These are phyloP conservation scores for Nothoprocta pentlandii DNA, from an alignment of 2,113 vertebrate genomes.

Conservation along the genomic window DNA sequence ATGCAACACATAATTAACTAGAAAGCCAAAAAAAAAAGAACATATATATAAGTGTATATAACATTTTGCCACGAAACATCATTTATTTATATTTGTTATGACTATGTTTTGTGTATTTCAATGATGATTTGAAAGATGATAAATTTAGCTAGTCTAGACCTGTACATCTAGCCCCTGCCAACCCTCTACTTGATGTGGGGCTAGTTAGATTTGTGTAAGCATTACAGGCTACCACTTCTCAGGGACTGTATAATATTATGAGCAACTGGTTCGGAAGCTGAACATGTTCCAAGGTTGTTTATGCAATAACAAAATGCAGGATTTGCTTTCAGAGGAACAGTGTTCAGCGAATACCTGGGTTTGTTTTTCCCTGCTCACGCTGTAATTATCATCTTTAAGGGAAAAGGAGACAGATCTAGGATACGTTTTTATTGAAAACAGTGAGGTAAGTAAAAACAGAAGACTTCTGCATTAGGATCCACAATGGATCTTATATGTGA, in stretches of 20 bases:
- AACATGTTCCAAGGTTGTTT: neutral
- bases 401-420: neutral
- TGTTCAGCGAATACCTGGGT: neutral
- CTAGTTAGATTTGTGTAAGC: neutral
- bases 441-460: neutral
- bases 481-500: neutral
- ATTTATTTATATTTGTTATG: neutral
- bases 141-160: neutral
- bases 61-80: neutral
- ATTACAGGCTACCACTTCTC: neutral
- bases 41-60: neutral
- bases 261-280: neutral
- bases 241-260: neutral
- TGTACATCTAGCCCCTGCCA: neutral
- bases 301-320: neutral
- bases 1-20: neutral
- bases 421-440: slow-evolving; percentile 9
- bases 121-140: neutral
- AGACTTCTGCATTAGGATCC: neutral
- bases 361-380: neutral
- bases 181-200: neutral
- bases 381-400: slow-evolving; percentile 18
- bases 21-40: neutral
- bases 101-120: neutral
- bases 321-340: neutral